Evolutionary conservation across 2,797 vertebrate species (phyloP).

Genomic region (Pangasius larnaudii): DNA sequence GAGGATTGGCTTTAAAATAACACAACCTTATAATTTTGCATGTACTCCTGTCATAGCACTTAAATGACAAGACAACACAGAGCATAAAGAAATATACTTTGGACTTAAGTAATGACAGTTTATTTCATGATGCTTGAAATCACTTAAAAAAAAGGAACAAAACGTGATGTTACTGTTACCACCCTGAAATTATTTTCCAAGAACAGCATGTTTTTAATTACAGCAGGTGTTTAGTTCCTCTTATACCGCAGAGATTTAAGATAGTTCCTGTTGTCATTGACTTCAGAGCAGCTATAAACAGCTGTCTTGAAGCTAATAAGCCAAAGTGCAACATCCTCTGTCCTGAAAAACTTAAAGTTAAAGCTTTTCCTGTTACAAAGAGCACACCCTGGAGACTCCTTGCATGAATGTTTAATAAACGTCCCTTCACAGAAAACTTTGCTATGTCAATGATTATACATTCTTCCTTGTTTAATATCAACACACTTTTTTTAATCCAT

Average conservation of each 20-base stretch:
- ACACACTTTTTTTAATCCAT: background rate
- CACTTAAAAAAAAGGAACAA: background rate
- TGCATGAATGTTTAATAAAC: background rate
- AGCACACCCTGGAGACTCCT: background rate
- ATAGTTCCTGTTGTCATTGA: background rate
- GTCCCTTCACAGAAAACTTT: background rate
- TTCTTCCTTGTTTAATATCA: background rate
- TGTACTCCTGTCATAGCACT: too few relatives aligned
- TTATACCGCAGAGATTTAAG: background rate
- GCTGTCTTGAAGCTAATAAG: background rate
- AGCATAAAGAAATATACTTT: background rate
- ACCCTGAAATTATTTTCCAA: background rate
- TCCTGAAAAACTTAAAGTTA: background rate
- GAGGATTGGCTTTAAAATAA: background rate
- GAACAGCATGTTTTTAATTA: background rate
- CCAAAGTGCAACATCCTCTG: background rate
- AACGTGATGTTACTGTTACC: background rate
- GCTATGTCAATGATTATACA: background rate
- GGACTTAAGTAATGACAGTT: background rate
- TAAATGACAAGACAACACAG: background rate
- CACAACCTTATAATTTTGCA: background rate
- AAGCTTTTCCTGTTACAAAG: background rate
- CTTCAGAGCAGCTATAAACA: constrained; percentile 8
- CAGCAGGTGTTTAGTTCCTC: background rate
- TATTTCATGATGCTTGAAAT: background rate